phyloP scores from a whole-genome alignment of 2,797 vertebrate genomes.

The Rhynchotus rufescens region DNA sequence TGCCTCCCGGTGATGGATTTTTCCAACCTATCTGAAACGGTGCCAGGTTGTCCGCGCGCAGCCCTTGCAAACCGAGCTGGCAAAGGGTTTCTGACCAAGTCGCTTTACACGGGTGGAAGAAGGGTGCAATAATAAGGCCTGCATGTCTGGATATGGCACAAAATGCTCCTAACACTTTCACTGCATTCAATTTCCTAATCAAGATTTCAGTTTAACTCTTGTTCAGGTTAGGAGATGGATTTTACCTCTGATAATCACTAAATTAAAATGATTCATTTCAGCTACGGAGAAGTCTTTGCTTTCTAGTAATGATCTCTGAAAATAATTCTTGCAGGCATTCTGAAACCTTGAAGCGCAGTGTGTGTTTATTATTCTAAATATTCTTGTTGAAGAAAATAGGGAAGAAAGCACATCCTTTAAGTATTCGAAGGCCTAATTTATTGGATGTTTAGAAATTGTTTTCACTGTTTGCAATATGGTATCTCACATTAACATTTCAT shows the following conservation, averaged over 20 bases:
- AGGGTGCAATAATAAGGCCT: neutral
- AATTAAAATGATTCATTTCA: neutral
- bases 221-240: neutral
- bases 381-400: neutral
- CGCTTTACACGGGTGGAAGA: neutral
- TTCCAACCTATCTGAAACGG: neutral
- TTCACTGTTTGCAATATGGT: constrained; percentile 57
- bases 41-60: neutral
- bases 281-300: neutral
- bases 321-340: neutral
- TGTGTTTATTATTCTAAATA: neutral
- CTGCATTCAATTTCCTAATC: neutral
- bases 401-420: neutral
- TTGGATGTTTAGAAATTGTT: constrained; percentile 51
- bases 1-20: neutral
- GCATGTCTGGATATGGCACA: neutral
- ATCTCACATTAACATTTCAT: constrained; percentile 67
- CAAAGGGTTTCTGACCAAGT: neutral
- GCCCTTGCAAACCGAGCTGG: neutral
- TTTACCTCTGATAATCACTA: neutral
- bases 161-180: neutral
- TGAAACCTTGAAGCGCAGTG: neutral
- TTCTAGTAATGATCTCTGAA: neutral
- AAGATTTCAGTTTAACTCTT: neutral
- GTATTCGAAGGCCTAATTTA: constrained; percentile 35